phyloP scores from a whole-genome alignment of 2,113 vertebrate species.

The Mystacornis crossleyi region DNA sequence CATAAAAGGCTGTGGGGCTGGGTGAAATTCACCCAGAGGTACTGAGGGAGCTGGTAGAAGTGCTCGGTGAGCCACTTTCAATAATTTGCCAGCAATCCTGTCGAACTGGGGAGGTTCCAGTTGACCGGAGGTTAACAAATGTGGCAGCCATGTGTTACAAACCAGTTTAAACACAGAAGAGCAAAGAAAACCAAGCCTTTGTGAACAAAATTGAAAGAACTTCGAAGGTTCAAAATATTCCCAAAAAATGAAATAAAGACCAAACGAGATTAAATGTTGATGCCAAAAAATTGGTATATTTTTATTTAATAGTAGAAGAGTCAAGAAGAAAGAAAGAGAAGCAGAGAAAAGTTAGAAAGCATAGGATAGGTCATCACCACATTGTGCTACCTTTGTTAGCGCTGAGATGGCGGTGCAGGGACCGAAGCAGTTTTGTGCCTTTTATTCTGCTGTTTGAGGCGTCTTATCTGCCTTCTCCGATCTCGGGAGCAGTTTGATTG shows the following conservation, averaged over 20 bases:
- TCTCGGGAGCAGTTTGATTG: neutral
- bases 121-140: neutral
- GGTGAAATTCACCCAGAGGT: neutral
- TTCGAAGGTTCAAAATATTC: neutral
- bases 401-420: fast-evolving
- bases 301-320: neutral
- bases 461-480: neutral
- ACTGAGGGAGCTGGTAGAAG: too few species aligned
- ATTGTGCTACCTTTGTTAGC: neutral
- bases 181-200: neutral
- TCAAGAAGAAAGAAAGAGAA: neutral
- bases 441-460: neutral
- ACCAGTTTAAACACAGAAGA: neutral
- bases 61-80: neutral
- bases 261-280: neutral
- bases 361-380: too few species aligned
- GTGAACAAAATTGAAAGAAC: neutral
- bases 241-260: fast-evolving
- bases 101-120: neutral
- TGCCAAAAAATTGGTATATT: neutral
- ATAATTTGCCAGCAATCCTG: neutral
- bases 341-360: neutral
- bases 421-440: neutral
- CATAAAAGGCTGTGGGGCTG: neutral
- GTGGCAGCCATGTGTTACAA: neutral